phyloP scores from a whole-genome alignment of 2,888 invertebrate species.

The Margaritifera margaritifera region DNA sequence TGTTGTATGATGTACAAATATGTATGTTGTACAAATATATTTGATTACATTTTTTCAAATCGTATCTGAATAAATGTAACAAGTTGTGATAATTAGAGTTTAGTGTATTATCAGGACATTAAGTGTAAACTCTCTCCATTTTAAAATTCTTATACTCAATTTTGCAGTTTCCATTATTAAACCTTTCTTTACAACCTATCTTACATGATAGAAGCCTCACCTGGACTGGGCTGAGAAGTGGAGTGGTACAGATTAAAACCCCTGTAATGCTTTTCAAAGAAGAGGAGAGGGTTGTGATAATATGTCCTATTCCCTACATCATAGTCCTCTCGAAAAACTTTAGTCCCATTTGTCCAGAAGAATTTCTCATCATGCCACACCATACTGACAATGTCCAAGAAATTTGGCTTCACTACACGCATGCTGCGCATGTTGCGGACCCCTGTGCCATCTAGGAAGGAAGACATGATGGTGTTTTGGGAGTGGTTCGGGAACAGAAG shows the following conservation, averaged over 20 bases:
- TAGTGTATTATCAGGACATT: no score
- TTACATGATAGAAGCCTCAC: constrained; percentile 39
- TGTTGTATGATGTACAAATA: no score
- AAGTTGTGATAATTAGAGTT: no score
- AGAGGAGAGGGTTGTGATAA: constrained; percentile 80
- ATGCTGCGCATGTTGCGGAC: constrained; percentile 78
- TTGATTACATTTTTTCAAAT: no score
- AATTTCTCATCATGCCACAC: constrained; percentile 81
- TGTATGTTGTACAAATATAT: no score
- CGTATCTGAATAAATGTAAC: no score
- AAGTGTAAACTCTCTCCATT: no score
- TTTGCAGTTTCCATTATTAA: no score
- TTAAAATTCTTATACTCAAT: no score
- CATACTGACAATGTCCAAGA: constrained; percentile 83
- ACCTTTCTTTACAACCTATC: no score
- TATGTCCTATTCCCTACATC: constrained; percentile 81
- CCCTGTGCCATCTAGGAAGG: constrained; percentile 83
- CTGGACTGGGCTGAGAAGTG: constrained; percentile 81
- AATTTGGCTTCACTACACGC: constrained; percentile 84
- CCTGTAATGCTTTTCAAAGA: constrained; percentile 75
- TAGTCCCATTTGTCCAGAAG: constrained; percentile 88
- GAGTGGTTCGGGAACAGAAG: constrained; percentile 84
- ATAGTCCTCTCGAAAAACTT: constrained; percentile 86
- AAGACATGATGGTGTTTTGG: constrained; percentile 85
- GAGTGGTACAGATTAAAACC: constrained; percentile 78